Evolutionary conservation across 2,797 vertebrate species (phyloP).

Genomic region (Pithecia hirsuta): DNA sequence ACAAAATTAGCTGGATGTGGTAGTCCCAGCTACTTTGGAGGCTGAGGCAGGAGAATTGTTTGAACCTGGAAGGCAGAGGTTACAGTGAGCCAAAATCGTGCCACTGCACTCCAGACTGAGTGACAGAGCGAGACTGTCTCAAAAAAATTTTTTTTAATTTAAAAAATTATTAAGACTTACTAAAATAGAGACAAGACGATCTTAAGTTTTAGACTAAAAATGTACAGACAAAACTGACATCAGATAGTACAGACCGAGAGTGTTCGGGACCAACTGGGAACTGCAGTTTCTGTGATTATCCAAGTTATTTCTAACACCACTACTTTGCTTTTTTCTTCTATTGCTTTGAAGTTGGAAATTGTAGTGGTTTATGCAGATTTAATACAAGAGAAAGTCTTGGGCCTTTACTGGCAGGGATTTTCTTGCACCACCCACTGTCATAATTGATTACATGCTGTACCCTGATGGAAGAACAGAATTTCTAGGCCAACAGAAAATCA

Average conservation of each 20-base stretch:
- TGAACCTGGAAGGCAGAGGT: too few relatives aligned
- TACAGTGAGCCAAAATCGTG: too few relatives aligned
- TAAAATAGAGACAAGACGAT: neutral
- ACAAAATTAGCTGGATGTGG: too few relatives aligned
- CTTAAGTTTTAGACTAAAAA: neutral
- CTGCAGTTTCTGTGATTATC: neutral
- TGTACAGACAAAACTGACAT: neutral
- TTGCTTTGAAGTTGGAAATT: slow-evolving; percentile 17
- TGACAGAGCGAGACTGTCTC: too few relatives aligned
- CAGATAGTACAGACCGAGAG: neutral
- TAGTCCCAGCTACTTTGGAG: too few relatives aligned
- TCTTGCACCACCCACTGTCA: slow-evolving; percentile 57
- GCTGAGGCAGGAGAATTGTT: too few relatives aligned
- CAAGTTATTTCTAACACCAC: neutral
- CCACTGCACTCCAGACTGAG: too few relatives aligned
- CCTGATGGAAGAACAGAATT: slow-evolving; percentile 63
- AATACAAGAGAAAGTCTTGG: slow-evolving; percentile 25
- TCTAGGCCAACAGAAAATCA: slow-evolving; percentile 63
- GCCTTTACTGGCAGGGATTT: slow-evolving; percentile 63
- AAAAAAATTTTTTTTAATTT: too few relatives aligned
- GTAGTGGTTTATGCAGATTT: neutral
- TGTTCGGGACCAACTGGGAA: neutral
- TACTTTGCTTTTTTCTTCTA: neutral
- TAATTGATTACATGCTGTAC: slow-evolving; percentile 67
- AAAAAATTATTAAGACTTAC: neutral